These are phyloP conservation scores for cattle (Bos taurus) DNA, from an alignment of 2,113 vertebrate genomes.

Conservation along the genomic window ARS-UCD2.0 NC_037334.1:98801501-98802000, in stretches of 20 bases:
- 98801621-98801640: neutral
- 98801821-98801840: neutral
- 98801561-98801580: neutral
- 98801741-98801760: neutral
- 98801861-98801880: neutral
- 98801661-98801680: neutral
- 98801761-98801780: neutral
- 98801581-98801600: neutral
- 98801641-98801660: neutral
- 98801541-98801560: neutral
- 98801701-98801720: neutral
- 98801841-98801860: neutral
- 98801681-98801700: neutral
- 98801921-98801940: neutral
- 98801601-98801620: neutral
- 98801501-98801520: neutral
- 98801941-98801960: neutral
- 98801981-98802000: neutral
- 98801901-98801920: neutral
- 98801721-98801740: neutral
- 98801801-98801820: neutral
- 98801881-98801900: neutral
- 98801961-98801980: neutral
- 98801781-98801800: neutral
- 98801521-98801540: neutral